Conservation (phyloP, 2,888 invertebrate species). For the Cybosia mesomella region DNA sequence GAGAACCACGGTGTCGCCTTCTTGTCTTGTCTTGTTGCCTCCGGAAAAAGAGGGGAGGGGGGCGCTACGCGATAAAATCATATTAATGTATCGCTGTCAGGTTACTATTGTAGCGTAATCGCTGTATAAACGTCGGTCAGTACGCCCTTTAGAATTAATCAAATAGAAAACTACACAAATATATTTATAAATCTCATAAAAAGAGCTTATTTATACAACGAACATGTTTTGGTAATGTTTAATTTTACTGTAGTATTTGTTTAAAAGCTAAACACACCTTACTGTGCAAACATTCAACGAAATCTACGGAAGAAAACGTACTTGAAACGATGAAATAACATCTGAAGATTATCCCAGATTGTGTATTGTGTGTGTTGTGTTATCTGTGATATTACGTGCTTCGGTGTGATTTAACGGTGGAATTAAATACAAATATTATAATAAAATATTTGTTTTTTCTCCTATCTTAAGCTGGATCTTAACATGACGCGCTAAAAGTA, state of each 20-base stretch:
- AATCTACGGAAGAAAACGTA: not conserved
- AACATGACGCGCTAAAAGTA: no score
- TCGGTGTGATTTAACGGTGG: not conserved
- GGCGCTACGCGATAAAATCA: no score
- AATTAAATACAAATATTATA: constrained; percentile 7
- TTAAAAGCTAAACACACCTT: constrained; percentile 2
- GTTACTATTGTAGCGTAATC: no score
- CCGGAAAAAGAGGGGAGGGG: no score
- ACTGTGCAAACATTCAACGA: constrained; percentile 2
- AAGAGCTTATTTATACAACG: not conserved
- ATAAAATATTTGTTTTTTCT: not conserved
- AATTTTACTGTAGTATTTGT: constrained; percentile 4
- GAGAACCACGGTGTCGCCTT: no score
- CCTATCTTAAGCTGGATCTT: no score
- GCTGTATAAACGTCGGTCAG: no score
- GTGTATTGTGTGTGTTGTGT: not conserved
- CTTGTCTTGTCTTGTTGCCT: no score
- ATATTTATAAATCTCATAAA: not conserved
- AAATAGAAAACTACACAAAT: not conserved
- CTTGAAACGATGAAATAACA: not conserved
- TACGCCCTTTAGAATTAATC: no score
- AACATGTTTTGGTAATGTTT: constrained; percentile 1
- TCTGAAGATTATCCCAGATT: not conserved
- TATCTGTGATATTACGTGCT: not conserved
- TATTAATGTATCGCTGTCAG: no score